These are phyloP conservation scores for Romanogobio albipinnatus DNA, from an alignment of 2,113 vertebrate species.

Conservation along the genomic window DNA sequence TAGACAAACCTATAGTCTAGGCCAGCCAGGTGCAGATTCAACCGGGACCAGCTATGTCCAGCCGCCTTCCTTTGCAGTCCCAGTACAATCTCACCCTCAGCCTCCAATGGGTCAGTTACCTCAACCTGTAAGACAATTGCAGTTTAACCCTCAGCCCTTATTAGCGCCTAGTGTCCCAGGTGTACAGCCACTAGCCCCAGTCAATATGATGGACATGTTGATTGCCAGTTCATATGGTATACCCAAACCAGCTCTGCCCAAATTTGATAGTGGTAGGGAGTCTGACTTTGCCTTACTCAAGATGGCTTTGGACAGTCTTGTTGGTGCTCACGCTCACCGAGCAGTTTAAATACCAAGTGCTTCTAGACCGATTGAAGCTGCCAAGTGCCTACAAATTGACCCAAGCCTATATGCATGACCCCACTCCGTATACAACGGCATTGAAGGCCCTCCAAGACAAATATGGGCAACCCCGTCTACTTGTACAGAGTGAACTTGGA, in stretches of 20 bases:
- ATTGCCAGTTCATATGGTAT: not conserved
- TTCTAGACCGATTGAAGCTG: not conserved
- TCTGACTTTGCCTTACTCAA: not conserved
- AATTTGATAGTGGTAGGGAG: not conserved
- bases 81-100: too few species aligned
- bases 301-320: not conserved
- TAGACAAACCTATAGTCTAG: not conserved
- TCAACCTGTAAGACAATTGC: not conserved
- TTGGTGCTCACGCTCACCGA: not conserved
- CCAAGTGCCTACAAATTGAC: conserved; percentile 3
- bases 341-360: too few species aligned
- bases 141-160: not conserved
- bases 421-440: not conserved
- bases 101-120: not conserved
- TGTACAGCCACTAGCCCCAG: not conserved
- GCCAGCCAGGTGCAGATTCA: not conserved
- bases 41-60: not conserved
- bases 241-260: not conserved
- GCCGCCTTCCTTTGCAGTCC: not conserved
- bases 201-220: conserved; percentile 1
- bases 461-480: not conserved
- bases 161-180: not conserved
- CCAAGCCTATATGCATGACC: not conserved
- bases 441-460: not conserved
- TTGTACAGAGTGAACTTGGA: not conserved